These are phyloP conservation scores for Lochmaea crataegi DNA, from an alignment of 2,888 invertebrate species.

Conservation along the genomic window DNA sequence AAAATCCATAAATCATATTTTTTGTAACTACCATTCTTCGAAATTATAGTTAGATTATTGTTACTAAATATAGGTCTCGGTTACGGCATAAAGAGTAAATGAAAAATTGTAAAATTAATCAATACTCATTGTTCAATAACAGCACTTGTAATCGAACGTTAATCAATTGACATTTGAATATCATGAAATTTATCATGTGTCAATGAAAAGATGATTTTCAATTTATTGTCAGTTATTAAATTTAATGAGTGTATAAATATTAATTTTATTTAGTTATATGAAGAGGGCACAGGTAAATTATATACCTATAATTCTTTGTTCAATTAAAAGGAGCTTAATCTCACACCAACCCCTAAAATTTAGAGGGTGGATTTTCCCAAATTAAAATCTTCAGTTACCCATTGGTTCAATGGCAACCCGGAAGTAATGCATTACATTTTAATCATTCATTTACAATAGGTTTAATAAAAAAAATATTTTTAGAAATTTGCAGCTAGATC, in stretches of 20 bases:
- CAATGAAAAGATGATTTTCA: not conserved
- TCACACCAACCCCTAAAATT: no score
- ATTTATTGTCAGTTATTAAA: not conserved
- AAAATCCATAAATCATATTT: constrained; percentile 28
- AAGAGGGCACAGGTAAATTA: not conserved
- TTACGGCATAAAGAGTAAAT: constrained; percentile 19
- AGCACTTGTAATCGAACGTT: constrained; percentile 18
- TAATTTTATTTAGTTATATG: not conserved
- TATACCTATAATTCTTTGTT: no score
- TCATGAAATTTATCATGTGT: constrained; percentile 26
- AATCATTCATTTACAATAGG: no score
- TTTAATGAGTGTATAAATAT: not conserved
- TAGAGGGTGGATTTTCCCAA: no score
- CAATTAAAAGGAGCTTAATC: no score
- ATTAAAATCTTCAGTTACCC: no score
- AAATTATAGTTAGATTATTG: constrained; percentile 29
- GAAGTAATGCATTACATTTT: no score
- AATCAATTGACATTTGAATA: constrained; percentile 26
- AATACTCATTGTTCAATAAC: constrained; percentile 28
- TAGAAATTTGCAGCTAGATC: no score
- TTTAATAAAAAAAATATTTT: no score
- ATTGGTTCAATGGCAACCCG: no score
- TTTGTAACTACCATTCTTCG: constrained; percentile 24
- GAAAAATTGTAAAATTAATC: constrained; percentile 36
- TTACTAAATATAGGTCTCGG: constrained; percentile 35